phyloP scores from a whole-genome alignment of 2,888 invertebrate genomes.

The Plebejus melissa region DNA sequence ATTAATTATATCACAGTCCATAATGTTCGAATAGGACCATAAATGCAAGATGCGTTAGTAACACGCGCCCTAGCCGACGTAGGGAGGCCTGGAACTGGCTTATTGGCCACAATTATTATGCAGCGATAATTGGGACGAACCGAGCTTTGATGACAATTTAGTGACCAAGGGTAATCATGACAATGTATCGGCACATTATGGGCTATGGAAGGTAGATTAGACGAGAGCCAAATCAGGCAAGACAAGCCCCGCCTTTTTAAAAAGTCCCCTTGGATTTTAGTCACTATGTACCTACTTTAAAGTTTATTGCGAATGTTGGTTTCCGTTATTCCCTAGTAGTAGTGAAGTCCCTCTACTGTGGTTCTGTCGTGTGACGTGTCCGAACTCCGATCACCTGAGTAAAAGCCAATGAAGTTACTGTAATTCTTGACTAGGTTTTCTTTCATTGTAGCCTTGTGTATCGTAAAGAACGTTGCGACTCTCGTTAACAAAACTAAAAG shows the following conservation, averaged over 20 bases:
- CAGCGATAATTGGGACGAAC: background rate
- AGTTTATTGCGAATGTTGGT: too few species aligned
- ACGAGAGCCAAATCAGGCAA: too few species aligned
- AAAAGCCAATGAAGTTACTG: too few species aligned
- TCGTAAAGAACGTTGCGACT: background rate
- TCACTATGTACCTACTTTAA: too few species aligned
- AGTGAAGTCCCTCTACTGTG: too few species aligned
- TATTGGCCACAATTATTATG: background rate
- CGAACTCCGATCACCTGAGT: too few species aligned
- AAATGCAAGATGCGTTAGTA: background rate
- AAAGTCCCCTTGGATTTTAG: too few species aligned
- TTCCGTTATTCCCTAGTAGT: too few species aligned
- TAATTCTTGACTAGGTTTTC: too few species aligned
- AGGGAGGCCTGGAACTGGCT: background rate
- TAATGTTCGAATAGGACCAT: background rate
- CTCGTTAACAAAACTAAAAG: background rate
- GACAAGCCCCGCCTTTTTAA: too few species aligned
- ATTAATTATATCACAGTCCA: background rate
- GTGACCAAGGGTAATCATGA: background rate
- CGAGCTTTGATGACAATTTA: background rate
- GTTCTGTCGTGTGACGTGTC: too few species aligned
- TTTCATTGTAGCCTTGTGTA: background rate
- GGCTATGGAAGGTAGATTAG: background rate
- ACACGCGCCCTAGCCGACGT: background rate
- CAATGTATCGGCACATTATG: background rate